A percentile compares a stretch with the other conserved stretches of the same genome.
Evolutionary conservation across 1,140 invertebrate genomes (phyloP).

Genomic region (Dendroctonus ponderosae): DNA sequence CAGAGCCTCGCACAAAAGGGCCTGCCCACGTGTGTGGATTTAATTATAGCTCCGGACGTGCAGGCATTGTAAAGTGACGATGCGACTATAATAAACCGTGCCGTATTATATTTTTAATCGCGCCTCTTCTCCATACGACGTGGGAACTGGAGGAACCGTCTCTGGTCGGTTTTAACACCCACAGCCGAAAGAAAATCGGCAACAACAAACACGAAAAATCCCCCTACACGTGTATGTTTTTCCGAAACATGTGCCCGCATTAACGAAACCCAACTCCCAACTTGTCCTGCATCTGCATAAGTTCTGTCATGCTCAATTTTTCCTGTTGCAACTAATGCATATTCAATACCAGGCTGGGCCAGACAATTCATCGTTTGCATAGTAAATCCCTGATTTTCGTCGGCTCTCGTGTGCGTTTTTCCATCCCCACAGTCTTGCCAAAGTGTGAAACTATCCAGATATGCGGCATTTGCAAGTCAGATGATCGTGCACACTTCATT

Average conservation of each 20-base stretch:
- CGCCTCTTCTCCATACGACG: constrained; percentile 5
- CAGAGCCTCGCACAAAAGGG: constrained; percentile 13
- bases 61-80: constrained; percentile 22
- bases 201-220: no score
- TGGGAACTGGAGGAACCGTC: constrained; percentile 3
- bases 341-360: no score
- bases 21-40: constrained; percentile 22
- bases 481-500: no score
- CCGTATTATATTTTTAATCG: constrained; percentile 23
- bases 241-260: constrained; percentile 5
- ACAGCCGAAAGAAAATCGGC: no score
- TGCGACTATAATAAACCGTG: constrained; percentile 18
- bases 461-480: no score
- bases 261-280: constrained; percentile 23
- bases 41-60: constrained; percentile 26
- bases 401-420: no score
- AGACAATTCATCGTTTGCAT: no score
- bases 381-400: no score
- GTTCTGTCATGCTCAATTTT: constrained; percentile 25
- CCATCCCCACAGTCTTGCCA: no score
- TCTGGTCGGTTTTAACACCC: no score
- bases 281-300: constrained; percentile 25
- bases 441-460: no score
- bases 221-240: constrained; percentile 5
- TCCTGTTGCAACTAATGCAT: constrained; percentile 2